Base-by-base conservation (phyloP, 92 coral and sea anemone genomes). In the Porites cylindrica region DNA sequence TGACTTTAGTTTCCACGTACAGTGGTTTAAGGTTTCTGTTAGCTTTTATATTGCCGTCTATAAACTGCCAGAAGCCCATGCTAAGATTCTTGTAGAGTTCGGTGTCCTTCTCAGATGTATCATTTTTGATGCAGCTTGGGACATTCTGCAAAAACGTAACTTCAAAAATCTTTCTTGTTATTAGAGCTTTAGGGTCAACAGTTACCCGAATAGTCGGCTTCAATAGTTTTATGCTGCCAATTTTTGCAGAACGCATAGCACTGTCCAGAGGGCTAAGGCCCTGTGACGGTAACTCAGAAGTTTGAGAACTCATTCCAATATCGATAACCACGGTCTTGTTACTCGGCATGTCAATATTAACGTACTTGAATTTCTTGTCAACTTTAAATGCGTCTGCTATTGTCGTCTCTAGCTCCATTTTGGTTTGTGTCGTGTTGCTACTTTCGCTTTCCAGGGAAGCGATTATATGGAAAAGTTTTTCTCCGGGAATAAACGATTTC, bases 221-320 rank as follows among this genome's bases (percentile, higher is more conserved):
- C 52, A 38, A 26, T 8, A 92, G 83, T 1, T 75, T 9, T 8
- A 86, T 50, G 68, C 75, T 66, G 8, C 79, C 78, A 2, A 92
- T 47, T 29, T 82, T 66, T 21, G 75, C 73, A 8, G 10, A 17
- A 1, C 19, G 13, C 10, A 88, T 66, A 8, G 86, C 89, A 3
- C 11, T 59, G 18, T 61, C 54, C 1, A 92, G 90, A 14, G 75
- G 59, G 18, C 12, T 8, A 3, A 92, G 75, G 3, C 91, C 93
- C 17, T 6, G 19, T 2, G 60, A 24, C 3, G 89, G 93, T 17
- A 72, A 70, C 60, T 59, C 60, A 1, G 90, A 66, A 12, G 72
- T 79, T 12, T 65, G 65, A 8, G 76, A 66, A 32, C 29, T 14
- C 86, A 85, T 81, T 80, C 93, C 89, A 14, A 92, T 82, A 17